Evolutionary conservation across 2,797 vertebrate genomes (phyloP), one percentile per base, ranked within the genome.

Genomic region (Manis pentadactyla): DNA sequence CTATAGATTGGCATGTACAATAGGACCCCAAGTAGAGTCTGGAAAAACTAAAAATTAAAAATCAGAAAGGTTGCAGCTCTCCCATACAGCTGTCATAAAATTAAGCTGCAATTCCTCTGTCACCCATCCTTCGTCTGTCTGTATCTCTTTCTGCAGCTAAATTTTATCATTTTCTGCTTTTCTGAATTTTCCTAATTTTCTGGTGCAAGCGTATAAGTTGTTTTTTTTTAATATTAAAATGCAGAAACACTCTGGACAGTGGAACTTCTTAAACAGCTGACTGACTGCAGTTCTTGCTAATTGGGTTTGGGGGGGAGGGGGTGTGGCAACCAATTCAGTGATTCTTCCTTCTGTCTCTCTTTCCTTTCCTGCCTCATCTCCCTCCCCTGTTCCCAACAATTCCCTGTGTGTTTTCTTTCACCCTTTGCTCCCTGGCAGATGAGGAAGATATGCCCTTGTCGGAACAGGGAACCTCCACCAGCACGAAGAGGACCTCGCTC

Each of bases 401-500:
- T 61, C 37, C 21, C 7, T 21, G 1, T 51, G 23, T 77, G 46
- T 79, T 63, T 37, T 25, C 2, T 63, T 37, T 25, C 2, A 5
- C 68, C 46, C 31, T 87, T 57, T 12, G 7, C 21, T 69, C 51
- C 7, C 64, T 10, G 19, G 87, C 86, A 93, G 94, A 96, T 7
- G 84, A 75, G 0, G 98, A 98, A 46, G 98, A 97, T 0, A 10
- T 19, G 2, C 4, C 82, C 71, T 29, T 85, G 25, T 51, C 94
- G 4, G 91, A 97, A 19, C 92, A 85, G 87, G 57, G 98, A 39
- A 55, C 86, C 31, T 93, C 92, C 0, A 0, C 27, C 0, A 69
- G 90, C 85, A 69, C 84, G 0, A 98, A 97, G 68, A 91, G 95
- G 63, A 71, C 92, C 19, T 98, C 97, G 0, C 81, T 98, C 2